phyloP scores from a whole-genome alignment of 2,888 invertebrate species.

The Himalopsyche kuldschensis region DNA sequence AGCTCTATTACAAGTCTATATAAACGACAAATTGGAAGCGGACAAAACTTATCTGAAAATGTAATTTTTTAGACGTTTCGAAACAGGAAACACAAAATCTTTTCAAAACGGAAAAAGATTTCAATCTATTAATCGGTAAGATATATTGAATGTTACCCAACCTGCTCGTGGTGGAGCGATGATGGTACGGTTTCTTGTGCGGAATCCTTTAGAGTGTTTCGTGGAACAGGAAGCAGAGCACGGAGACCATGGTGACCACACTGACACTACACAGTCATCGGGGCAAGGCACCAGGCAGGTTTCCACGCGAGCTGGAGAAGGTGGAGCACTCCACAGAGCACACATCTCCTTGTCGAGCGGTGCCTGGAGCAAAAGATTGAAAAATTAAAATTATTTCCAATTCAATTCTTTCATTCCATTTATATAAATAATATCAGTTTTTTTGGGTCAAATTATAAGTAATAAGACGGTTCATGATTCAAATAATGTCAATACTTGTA shows the following conservation, averaged over 20 bases:
- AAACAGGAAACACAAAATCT: no score
- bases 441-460: no score
- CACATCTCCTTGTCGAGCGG: constrained; percentile 59
- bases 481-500: no score
- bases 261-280: constrained; percentile 68
- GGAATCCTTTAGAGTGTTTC: constrained; percentile 25
- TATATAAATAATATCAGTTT: no score
- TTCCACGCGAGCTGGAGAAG: constrained; percentile 55
- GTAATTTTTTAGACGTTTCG: no score
- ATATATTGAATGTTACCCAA: no score
- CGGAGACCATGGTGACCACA: constrained; percentile 64
- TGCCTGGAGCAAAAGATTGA: constrained; percentile 46
- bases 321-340: constrained; percentile 48
- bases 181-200: constrained; percentile 33
- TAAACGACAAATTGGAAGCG: no score
- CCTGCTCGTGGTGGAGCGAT: constrained; percentile 36
- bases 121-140: no score
- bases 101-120: no score
- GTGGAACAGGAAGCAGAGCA: constrained; percentile 54
- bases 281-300: constrained; percentile 68
- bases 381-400: background rate
- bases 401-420: background rate
- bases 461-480: no score
- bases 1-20: no score
- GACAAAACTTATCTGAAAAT: no score